These are phyloP conservation scores for Yponomeuta evonymella DNA, from an alignment of 2,888 invertebrate species.

Conservation along the genomic window DNA sequence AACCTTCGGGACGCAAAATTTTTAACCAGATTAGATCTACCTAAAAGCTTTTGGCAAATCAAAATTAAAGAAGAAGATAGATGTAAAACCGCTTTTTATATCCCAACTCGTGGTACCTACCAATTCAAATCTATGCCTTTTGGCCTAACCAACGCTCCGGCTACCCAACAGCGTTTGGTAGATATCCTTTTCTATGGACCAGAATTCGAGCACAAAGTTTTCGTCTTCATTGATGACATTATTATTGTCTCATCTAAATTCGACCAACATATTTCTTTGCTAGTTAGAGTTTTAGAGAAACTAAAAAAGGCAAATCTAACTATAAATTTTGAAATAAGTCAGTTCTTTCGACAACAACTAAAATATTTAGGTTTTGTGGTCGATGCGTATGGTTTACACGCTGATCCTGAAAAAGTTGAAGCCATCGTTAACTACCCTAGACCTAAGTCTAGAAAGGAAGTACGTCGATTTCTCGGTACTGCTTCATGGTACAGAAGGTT, in stretches of 20 bases:
- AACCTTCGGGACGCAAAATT: slow-evolving; percentile 28
- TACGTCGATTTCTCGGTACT: slow-evolving; percentile 27
- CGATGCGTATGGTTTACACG: slow-evolving; percentile 25
- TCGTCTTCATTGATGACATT: slow-evolving; percentile 27
- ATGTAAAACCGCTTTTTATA: slow-evolving; percentile 17
- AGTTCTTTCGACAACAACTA: slow-evolving; percentile 25
- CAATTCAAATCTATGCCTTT: slow-evolving; percentile 24
- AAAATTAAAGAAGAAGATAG: slow-evolving; percentile 7
- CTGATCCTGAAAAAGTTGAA: slow-evolving; percentile 26
- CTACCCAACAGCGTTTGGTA: slow-evolving; percentile 16
- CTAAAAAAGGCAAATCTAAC: slow-evolving; percentile 26
- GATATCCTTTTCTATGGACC: slow-evolving; percentile 18
- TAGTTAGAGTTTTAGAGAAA: slow-evolving; percentile 23
- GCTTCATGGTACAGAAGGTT: slow-evolving; percentile 30
- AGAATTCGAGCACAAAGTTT: slow-evolving; percentile 23
- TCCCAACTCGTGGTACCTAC: slow-evolving; percentile 25
- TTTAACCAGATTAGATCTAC: slow-evolving; percentile 26
- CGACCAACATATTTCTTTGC: slow-evolving; percentile 23
- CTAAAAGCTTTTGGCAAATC: slow-evolving; percentile 22
- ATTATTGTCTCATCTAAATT: slow-evolving; percentile 23
- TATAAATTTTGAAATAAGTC: slow-evolving; percentile 26
- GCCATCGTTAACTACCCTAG: slow-evolving; percentile 26
- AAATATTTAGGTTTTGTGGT: slow-evolving; percentile 27
- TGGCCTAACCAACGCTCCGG: slow-evolving; percentile 22
- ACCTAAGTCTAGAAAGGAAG: slow-evolving; percentile 26